A percentile compares a stretch with the other conserved stretches of the same genome.
Evolutionary conservation across 2,113 vertebrate species (phyloP).

Genomic region (Halichoeres trimaculatus): DNA sequence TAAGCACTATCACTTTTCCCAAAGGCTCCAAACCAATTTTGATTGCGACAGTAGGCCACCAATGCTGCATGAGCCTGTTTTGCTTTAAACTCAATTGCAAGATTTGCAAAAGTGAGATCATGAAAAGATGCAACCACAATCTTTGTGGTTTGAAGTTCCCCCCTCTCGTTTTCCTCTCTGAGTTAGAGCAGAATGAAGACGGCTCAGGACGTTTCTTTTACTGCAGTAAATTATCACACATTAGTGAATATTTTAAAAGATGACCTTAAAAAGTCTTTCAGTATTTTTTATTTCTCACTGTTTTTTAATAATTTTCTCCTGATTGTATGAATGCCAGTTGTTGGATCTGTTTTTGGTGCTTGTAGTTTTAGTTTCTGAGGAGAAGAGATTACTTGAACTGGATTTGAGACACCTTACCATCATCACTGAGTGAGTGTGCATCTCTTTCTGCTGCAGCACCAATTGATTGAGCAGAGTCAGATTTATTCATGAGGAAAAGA

Average conservation of each 20-base stretch:
- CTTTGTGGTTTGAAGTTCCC: neutral
- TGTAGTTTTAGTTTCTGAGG: slow-evolving; percentile 14
- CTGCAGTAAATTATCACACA: neutral
- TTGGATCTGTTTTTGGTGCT: neutral
- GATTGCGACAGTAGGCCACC: slow-evolving; percentile 25
- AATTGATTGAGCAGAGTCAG: slow-evolving; percentile 25
- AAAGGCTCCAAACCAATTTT: slow-evolving; percentile 16
- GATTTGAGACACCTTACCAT: slow-evolving; percentile 13
- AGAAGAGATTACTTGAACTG: slow-evolving; percentile 19
- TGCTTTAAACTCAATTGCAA: neutral
- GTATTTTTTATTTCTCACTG: neutral
- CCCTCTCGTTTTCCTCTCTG: neutral
- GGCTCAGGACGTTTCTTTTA: slow-evolving; percentile 1
- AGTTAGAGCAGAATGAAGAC: slow-evolving; percentile 10
- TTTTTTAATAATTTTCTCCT: neutral
- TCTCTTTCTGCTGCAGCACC: slow-evolving; percentile 28
- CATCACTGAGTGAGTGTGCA: slow-evolving; percentile 2
- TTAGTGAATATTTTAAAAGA: neutral
- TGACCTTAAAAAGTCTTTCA: neutral
- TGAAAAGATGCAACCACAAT: neutral
- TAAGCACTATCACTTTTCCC: slow-evolving; percentile 27
- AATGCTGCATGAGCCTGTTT: neutral
- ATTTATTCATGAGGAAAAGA: slow-evolving; percentile 27
- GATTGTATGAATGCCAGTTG: neutral
- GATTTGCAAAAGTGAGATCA: neutral